Percentiles rank a stretch among this genome's conserved stretches.
phyloP scores from a whole-genome alignment of 2,888 invertebrate genomes.

The Chrysotoxum bicinctum region DNA sequence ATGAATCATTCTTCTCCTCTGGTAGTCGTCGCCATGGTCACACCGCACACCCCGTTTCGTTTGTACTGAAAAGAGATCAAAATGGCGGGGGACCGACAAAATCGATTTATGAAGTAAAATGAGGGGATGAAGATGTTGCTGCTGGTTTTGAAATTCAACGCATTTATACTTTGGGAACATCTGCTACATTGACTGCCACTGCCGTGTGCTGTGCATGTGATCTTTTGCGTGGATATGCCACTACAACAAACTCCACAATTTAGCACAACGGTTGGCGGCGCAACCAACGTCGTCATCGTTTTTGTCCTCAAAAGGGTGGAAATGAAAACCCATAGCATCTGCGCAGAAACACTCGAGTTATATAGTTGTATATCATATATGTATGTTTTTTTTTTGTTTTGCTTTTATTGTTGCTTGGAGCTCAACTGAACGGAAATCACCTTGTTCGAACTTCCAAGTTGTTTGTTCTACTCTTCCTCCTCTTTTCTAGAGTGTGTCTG shows the following conservation, averaged over 20 bases:
- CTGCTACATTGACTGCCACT: conserved; percentile 48
- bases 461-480: conserved; percentile 29
- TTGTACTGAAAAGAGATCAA: conserved; percentile 59
- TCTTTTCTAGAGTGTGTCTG: background rate
- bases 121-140: conserved; percentile 58
- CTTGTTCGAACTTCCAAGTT: conserved; percentile 48
- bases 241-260: conserved; percentile 69
- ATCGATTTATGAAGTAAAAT: conserved; percentile 59
- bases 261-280: conserved; percentile 50
- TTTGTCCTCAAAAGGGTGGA: conserved; percentile 69
- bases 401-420: conserved; percentile 43
- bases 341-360: conserved; percentile 54
- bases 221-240: conserved; percentile 54
- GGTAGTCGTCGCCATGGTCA: conserved; percentile 21
- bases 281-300: conserved; percentile 18
- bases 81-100: conserved; percentile 69
- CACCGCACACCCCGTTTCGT: conserved; percentile 27
- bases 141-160: conserved; percentile 49
- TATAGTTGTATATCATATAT: too few species aligned
- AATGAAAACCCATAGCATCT: conserved; percentile 73
- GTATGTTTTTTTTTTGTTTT: background rate
- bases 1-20: conserved; percentile 52
- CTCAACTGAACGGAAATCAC: conserved; percentile 67
- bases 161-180: conserved; percentile 63
- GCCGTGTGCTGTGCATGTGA: conserved; percentile 43